phyloP scores from a whole-genome alignment of 2,113 vertebrate genomes.

The Notechis scutatus region DNA sequence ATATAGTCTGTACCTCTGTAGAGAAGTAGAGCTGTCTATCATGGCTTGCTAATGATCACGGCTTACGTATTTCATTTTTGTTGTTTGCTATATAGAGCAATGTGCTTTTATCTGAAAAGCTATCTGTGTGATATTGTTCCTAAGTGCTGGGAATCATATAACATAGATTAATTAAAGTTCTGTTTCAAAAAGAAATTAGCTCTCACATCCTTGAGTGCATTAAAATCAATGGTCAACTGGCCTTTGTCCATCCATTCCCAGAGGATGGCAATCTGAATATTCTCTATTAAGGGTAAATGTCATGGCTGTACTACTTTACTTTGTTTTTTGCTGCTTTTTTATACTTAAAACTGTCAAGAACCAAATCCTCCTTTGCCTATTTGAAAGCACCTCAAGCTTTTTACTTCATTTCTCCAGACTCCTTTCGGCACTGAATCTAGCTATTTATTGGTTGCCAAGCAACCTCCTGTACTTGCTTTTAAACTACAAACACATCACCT shows the following conservation, averaged over 20 bases:
- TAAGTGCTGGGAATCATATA: neutral
- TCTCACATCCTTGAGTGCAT: neutral
- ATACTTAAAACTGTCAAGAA: constrained; percentile 34
- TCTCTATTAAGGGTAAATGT: neutral
- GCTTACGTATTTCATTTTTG: neutral
- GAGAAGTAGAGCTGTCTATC: neutral
- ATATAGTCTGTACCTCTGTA: neutral
- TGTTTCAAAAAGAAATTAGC: neutral
- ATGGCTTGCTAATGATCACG: neutral
- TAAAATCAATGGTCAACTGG: neutral
- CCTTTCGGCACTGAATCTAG: neutral
- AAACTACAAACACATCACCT: neutral
- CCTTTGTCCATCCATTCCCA: neutral
- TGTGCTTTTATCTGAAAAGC: neutral
- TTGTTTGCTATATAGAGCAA: neutral
- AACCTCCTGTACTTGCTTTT: constrained; percentile 4
- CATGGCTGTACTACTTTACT: neutral
- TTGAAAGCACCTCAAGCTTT: constrained; percentile 37
- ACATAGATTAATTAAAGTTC: neutral
- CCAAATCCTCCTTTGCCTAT: constrained; percentile 15
- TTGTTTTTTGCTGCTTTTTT: neutral
- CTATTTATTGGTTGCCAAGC: constrained; percentile 44
- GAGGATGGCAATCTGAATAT: neutral
- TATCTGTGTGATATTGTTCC: neutral
- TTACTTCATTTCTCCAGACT: constrained; percentile 1